Evolutionary conservation across 1,140 invertebrate species (phyloP), one percentile per base, ranked within the genome.

Genomic region (Cepaea nemoralis): DNA sequence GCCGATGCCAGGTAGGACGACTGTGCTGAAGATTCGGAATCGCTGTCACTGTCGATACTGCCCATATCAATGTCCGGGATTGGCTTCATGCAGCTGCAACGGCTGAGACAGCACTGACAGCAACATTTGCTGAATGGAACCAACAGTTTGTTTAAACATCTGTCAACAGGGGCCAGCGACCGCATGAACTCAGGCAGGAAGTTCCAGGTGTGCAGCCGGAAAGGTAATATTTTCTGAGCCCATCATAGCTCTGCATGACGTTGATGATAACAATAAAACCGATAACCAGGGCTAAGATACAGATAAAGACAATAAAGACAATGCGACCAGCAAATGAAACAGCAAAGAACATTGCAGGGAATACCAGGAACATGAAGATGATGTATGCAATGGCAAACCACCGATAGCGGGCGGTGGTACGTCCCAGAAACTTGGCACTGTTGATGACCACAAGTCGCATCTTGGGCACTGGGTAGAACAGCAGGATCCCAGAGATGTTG

Each of bases 391-490:
- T 85, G 12, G 93, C 92, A 87, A 94, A 94, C 93, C 93, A 94
- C 27, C 93, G 86, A 85, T 93, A 93, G 73, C 91, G 89, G 2
- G 92, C 92, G 6, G 93, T 94, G 10, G 89, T 89, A 24, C 88
- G 87, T 3, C 93, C 92, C 19, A 94, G 86, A 22, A 87, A 87
- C 80, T 91, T 92, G 2, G 94, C 92, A 70, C 94, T 84, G n/a
- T 83, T 83, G 6, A 94, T 92, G 3, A 94, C 94, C 42, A 93
- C 87, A 48, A 85, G 87, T 27, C 94, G 86, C 87, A 93, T 91
- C 80, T 90, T 91, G 3, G 94, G 94, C 42, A 94, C 90, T 0
- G 93, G 93, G 85, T 94, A 94, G 86, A 93, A 94, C 0, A 94
- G 80, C 0, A 94, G 50, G 63, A 94, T 93, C 6, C 94, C 94